Conservation (phyloP, 2,113 vertebrate genomes). For the Gymnobelideus leadbeateri region DNA sequence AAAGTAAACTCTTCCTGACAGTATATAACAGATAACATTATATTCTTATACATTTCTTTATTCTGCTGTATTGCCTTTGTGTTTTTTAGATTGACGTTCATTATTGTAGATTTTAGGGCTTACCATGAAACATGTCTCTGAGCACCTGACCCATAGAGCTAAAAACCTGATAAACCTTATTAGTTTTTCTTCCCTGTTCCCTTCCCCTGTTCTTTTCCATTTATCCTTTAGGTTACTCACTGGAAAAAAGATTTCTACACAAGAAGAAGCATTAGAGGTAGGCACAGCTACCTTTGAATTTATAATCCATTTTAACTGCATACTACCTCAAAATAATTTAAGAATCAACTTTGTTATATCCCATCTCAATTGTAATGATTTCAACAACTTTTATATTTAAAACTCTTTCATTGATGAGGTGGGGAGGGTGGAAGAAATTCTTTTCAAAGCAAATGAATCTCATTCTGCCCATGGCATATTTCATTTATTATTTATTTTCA, state of each 20-base stretch:
- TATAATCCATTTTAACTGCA: background rate
- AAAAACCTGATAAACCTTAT: background rate
- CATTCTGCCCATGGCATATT: background rate
- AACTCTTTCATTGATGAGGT: background rate
- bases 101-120: accelerated
- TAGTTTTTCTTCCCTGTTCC: no score
- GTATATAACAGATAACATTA: accelerated
- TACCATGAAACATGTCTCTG: background rate
- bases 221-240: slow-evolving; percentile 90
- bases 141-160: background rate
- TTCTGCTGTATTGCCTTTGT: accelerated
- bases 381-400: background rate
- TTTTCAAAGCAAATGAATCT: background rate
- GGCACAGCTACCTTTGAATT: slow-evolving; percentile 34
- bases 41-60: background rate
- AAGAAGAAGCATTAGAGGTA: slow-evolving; percentile 95
- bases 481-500: background rate
- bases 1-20: background rate
- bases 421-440: no score
- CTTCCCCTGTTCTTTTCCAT: background rate
- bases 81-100: background rate
- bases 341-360: background rate
- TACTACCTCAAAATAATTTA: background rate
- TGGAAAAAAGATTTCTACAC: slow-evolving; percentile 93
- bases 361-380: background rate